Base-by-base conservation (phyloP, 1,140 invertebrate genomes). In the Micrasema minimum region DNA sequence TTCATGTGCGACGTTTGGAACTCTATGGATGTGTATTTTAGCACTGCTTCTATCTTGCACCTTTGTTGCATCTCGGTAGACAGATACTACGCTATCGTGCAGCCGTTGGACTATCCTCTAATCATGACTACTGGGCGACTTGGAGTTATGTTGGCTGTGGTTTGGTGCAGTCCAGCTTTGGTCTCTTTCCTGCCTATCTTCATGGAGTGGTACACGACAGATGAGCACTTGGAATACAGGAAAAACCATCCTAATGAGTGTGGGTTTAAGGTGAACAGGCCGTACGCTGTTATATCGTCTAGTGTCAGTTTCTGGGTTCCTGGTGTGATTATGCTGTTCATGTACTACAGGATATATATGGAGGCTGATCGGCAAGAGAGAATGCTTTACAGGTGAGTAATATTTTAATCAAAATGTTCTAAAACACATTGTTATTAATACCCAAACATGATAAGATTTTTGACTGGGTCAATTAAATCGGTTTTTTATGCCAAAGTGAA, bases 161-260 rank as follows among this genome's bases (percentile, higher is more conserved):
- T 98, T 1, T 99, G 97, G 97, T 90, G 93, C 55, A 91, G 93
- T 53, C 95, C 96, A 10, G 92, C 94, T 1, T 82, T 96, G 22
- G 94, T 99, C 45, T 98, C 96, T 2, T 96, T 98, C 77, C 87
- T 98, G 26, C 96, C 97, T 0, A 96, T 99, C 48, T 98, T 98
- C 79, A 92, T 92, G 80, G 95, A 93, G 2, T 96, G 94, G 93
- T 96, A 96, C 81, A 94, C 94, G 0, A 95, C 94, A 0, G 83
- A 86, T n/a, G 90, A 93, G 74, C 91, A 96, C 78, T 85, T 93
- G 66, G 84, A 88, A 41, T 90, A 88, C 77, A 85, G 92, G 37
- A 86, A 86, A 76, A 83, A 87, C 50, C 88, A 93, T 79, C 92
- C 92, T 2, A 87, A 93, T 73, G 84, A 91, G 75, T 98, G 96